Evolutionary conservation across 2,113 vertebrate genomes (phyloP).

Genomic region (Chionomys nivalis): DNA sequence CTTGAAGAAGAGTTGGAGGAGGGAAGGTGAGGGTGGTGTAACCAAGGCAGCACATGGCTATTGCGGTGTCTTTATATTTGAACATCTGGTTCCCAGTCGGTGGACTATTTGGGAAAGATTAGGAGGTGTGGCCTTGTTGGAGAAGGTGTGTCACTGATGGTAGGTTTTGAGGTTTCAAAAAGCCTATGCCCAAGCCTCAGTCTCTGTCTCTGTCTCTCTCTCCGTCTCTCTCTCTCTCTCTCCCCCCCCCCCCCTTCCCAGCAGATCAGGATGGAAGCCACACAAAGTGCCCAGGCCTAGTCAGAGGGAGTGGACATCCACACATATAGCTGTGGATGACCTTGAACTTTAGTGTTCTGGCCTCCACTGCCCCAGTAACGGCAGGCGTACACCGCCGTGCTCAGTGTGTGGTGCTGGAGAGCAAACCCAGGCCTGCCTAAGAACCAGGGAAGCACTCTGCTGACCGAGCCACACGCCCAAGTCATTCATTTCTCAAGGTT

Average conservation of each 20-base stretch:
- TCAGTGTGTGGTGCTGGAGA: no score
- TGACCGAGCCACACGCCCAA: neutral
- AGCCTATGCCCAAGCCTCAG: neutral
- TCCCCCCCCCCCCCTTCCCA: rapidly evolving
- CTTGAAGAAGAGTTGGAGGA: no score
- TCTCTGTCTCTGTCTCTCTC: no score
- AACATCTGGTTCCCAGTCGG: no score
- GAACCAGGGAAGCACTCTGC: no score
- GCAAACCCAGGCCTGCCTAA: no score
- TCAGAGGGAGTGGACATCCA: neutral
- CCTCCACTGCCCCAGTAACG: no score
- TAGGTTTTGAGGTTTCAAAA: neutral
- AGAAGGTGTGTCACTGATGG: neutral
- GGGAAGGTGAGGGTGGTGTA: neutral
- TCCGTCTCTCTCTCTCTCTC: rapidly evolving
- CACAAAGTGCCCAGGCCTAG: neutral
- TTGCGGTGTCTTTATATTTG: no score
- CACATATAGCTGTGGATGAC: neutral
- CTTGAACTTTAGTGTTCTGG: no score
- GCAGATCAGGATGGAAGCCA: neutral
- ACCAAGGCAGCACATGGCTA: neutral
- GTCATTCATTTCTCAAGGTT: neutral
- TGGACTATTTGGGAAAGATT: neutral
- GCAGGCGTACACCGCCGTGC: no score
- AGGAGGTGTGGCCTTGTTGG: neutral